A percentile compares a stretch with the other conserved stretches of the same genome.
These are phyloP conservation scores for Cecidostiba fungosa DNA, from an alignment of 2,888 invertebrate species.

Conservation along the genomic window DNA sequence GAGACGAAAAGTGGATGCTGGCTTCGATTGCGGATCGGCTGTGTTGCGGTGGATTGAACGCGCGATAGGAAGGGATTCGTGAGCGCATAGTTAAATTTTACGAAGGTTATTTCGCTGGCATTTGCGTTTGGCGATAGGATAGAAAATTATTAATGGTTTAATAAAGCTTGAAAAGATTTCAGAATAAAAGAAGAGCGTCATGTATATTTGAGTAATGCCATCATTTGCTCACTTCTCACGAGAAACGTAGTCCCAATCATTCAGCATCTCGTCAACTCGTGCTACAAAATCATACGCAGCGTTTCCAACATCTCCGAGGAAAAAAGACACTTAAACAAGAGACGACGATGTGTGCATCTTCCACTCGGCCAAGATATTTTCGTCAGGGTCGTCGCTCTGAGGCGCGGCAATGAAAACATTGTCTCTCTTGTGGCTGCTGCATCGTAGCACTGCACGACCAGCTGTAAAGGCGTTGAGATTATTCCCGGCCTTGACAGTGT, in stretches of 20 bases:
- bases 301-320: not conserved
- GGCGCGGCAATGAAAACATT: constrained; percentile 64
- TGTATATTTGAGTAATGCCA: not conserved
- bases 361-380: constrained; percentile 49
- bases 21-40: not conserved
- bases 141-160: no score
- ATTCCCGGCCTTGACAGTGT: not conserved
- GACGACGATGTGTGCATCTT: not conserved
- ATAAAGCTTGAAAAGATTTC: no score
- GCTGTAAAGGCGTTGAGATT: not conserved
- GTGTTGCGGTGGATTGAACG: not conserved
- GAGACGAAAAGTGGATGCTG: not conserved
- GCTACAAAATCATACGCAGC: not conserved
- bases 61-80: not conserved
- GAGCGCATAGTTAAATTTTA: not conserved
- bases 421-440: constrained; percentile 43
- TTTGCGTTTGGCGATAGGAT: not conserved
- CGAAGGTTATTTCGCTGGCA: not conserved
- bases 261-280: not conserved
- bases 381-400: constrained; percentile 59
- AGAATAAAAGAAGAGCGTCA: no score
- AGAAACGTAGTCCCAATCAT: not conserved
- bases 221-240: not conserved
- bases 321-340: not conserved
- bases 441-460: not conserved